Evolutionary conservation across 2,888 invertebrate species (phyloP).

Genomic region (Platycnemis pennipes): DNA sequence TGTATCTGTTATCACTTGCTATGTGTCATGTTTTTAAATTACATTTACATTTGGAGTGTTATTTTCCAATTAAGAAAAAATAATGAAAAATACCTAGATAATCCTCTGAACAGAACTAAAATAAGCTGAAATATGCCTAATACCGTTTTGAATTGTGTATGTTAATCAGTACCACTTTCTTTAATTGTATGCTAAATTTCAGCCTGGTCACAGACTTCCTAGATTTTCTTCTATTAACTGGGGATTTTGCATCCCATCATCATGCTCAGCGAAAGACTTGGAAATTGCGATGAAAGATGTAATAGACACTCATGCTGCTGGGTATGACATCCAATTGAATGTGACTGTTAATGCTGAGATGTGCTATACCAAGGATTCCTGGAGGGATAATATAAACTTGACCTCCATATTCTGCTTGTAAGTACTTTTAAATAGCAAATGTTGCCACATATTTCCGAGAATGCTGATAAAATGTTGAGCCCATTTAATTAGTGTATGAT

Average conservation of each 20-base stretch:
- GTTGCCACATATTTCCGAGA: neutral
- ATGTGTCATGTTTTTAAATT: too few species aligned
- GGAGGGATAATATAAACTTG: neutral
- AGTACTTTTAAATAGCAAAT: slow-evolving; percentile 31
- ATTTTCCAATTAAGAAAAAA: neutral
- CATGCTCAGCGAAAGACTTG: slow-evolving; percentile 81
- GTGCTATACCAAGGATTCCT: slow-evolving; percentile 70
- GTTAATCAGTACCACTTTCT: too few species aligned
- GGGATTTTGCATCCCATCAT: slow-evolving; percentile 83
- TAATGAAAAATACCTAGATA: too few species aligned
- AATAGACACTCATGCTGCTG: slow-evolving; percentile 75
- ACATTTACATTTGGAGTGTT: slow-evolving; percentile 69
- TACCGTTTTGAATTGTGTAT: too few species aligned
- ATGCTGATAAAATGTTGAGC: too few species aligned
- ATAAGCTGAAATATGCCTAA: neutral
- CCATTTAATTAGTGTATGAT: too few species aligned
- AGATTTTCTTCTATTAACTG: slow-evolving; percentile 82
- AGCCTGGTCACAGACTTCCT: slow-evolving; percentile 83
- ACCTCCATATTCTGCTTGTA: slow-evolving; percentile 67
- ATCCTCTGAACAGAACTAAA: slow-evolving; percentile 24
- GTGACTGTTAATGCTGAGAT: slow-evolving; percentile 70
- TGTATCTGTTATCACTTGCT: too few species aligned
- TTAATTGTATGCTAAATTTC: slow-evolving; percentile 72
- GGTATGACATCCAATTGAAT: slow-evolving; percentile 69
- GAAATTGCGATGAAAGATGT: slow-evolving; percentile 72